Percentiles rank a stretch among this genome's conserved stretches.
Conservation (phyloP, 2,888 invertebrate genomes). For the Platypus cylindrus region DNA sequence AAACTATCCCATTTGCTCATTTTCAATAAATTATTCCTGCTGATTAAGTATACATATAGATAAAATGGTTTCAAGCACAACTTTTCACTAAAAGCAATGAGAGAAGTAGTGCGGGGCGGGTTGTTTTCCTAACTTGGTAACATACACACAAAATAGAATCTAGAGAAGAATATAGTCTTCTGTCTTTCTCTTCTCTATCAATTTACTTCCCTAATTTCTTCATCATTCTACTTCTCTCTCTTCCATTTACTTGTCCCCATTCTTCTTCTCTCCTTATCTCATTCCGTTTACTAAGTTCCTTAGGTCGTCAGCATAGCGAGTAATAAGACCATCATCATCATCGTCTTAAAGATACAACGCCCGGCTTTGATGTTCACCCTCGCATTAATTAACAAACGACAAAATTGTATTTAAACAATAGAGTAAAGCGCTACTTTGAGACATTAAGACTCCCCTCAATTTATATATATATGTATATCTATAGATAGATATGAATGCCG, state of each 20-base stretch:
- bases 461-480: too few species aligned
- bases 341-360: too few species aligned
- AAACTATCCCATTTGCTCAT: too few species aligned
- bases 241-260: too few species aligned
- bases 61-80: conserved; percentile 14
- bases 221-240: too few species aligned
- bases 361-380: conserved; percentile 23
- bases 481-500: conserved; percentile 18
- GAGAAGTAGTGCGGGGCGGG: too few species aligned
- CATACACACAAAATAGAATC: conserved; percentile 18
- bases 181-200: conserved; percentile 15
- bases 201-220: conserved; percentile 19
- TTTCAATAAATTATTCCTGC: conserved; percentile 15
- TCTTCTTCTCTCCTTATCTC: too few species aligned
- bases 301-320: conserved; percentile 17
- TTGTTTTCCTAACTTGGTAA: conserved; percentile 14
- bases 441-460: too few species aligned
- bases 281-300: too few species aligned
- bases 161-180: too few species aligned
- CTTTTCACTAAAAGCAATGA: too few species aligned
- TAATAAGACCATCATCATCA: conserved; percentile 23
- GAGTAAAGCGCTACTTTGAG: conserved; percentile 23
- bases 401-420: conserved; percentile 50
- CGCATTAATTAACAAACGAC: conserved; percentile 47
- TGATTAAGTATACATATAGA: conserved; percentile 14